A percentile compares a stretch with the other conserved stretches of the same genome.
Evolutionary conservation across 2,888 invertebrate genomes (phyloP).

Genomic region (Epistrophe grossulariae): DNA sequence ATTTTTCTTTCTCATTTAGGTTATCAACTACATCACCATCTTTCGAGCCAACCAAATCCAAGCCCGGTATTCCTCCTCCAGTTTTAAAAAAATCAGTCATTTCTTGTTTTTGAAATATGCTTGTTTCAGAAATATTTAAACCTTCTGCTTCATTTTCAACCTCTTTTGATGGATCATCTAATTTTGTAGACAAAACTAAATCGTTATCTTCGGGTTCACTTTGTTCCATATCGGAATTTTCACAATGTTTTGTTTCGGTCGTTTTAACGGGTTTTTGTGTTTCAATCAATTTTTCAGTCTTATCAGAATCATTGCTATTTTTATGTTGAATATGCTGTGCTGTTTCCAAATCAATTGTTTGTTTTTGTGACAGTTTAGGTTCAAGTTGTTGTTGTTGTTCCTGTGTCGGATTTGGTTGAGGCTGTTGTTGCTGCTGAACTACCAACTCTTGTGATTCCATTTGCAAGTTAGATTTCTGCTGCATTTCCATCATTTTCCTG

Average conservation of each 20-base stretch:
- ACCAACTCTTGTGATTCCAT: not conserved
- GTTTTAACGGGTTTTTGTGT: not conserved
- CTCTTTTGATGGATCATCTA: conserved; percentile 14
- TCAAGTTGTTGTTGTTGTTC: not conserved
- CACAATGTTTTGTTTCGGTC: not conserved
- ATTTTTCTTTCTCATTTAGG: conserved; percentile 72
- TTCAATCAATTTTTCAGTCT: not conserved
- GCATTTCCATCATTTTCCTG: conserved; percentile 81
- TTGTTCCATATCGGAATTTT: conserved; percentile 51
- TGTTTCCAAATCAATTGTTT: conserved; percentile 12
- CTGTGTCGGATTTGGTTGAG: not conserved
- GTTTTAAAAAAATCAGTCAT: conserved; percentile 81
- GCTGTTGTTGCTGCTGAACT: not conserved
- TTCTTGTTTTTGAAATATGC: conserved; percentile 44
- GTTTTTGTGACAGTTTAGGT: not conserved
- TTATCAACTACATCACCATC: conserved; percentile 80
- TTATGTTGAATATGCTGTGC: conserved; percentile 37
- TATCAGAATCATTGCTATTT: conserved; percentile 2
- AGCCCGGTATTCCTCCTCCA: conserved; percentile 87
- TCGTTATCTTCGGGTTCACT: conserved; percentile 78
- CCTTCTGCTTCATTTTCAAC: not conserved
- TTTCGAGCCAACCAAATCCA: conserved; percentile 87
- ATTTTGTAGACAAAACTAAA: conserved; percentile 78
- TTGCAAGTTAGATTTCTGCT: conserved; percentile 40
- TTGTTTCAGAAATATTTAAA: conserved; percentile 16